Evolutionary conservation across 2,888 invertebrate genomes (phyloP), one percentile per base, ranked within the genome.

Genomic region (Corbicula japonica): DNA sequence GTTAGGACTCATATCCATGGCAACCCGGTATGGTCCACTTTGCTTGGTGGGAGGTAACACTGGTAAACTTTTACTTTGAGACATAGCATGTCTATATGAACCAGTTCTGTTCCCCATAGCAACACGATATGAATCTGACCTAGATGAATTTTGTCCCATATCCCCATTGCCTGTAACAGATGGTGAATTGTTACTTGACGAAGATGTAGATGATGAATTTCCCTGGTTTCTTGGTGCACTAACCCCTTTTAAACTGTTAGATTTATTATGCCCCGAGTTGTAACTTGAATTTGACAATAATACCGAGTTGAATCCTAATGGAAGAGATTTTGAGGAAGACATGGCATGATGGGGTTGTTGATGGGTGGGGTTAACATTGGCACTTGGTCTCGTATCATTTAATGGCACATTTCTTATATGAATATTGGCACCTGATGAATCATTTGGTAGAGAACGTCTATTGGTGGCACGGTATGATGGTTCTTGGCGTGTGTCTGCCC

Each of bases 81-180:
- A 70, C 80, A 86, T 82, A 18, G 85, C 85, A 26, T 80, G 77
- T 61, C 84, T 70, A 73, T 86, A 81, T 56, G 88, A 87, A 23
- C 56, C 76, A 54, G 32, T 54, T n/a, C 54, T 21, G 18, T n/a
- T 4, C 35, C 50, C 48, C 84, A 87, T 85, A 15, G 90, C 90
- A 61, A 88, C 87, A 63, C 90, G 86, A 73, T 91, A 90, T 4
- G 90, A 88, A 62, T 90, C 90, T 28, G 89, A 79, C 21, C 89
- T 76, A 38, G 79, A 68, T 38, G 72, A 76, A 38, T 44, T 21
- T 5, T 66, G 28, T 30, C 21, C 60, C 32, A 6, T 3, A 30
- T 48, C 41, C 3, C 41, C 30, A 46, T 35, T 62, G 21, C 26
- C 30, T 15, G 52, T 18, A 12, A 50, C 26, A 15, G 56, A 26